Conservation (phyloP, 1,140 invertebrate species). For the Dendrolimus punctatus region DNA sequence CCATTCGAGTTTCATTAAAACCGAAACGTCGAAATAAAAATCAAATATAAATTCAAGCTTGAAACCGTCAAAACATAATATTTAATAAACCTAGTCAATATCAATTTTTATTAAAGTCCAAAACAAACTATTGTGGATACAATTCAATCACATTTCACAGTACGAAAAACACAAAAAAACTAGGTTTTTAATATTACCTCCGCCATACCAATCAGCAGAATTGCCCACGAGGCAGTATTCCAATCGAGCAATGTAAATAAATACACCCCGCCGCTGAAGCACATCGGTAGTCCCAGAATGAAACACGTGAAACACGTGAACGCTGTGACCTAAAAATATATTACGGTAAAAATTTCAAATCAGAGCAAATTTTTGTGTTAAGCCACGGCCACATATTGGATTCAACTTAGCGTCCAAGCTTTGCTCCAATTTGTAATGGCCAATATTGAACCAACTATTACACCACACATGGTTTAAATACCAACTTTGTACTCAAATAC, state of each 20-base stretch:
- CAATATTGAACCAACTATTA: too few relatives aligned
- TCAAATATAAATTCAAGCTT: too few relatives aligned
- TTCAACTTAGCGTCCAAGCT: too few relatives aligned
- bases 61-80: too few relatives aligned
- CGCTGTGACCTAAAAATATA: slow-evolving; percentile 69
- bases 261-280: slow-evolving; percentile 81
- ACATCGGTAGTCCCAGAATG: slow-evolving; percentile 79
- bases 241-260: slow-evolving; percentile 85
- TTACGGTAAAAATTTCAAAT: not conserved
- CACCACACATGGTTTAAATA: too few relatives aligned
- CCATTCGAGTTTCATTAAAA: too few relatives aligned
- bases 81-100: not conserved
- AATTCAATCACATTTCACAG: not conserved
- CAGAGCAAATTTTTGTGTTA: too few relatives aligned
- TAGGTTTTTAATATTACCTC: slow-evolving; percentile 66
- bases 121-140: not conserved
- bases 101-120: not conserved
- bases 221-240: slow-evolving; percentile 89
- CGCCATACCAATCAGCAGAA: slow-evolving; percentile 81
- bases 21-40: too few relatives aligned
- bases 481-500: too few relatives aligned
- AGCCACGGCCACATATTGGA: too few relatives aligned
- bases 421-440: too few relatives aligned
- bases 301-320: slow-evolving; percentile 76
- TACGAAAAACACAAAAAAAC: not conserved